phyloP scores from a whole-genome alignment of 1,140 invertebrate genomes.

The Hylaeus anthracinus region DNA sequence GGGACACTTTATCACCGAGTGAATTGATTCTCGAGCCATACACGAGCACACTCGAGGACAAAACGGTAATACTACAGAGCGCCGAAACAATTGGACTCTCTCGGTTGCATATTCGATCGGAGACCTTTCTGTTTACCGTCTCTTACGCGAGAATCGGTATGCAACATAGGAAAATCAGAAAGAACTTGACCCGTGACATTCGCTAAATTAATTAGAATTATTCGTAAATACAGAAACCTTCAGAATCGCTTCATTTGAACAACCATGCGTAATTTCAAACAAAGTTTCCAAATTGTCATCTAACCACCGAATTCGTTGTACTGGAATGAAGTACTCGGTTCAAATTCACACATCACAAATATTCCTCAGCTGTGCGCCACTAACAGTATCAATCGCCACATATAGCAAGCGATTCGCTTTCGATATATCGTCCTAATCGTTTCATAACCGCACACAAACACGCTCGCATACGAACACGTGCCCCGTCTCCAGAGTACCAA shows the following conservation, averaged over 20 bases:
- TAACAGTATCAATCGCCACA: neutral
- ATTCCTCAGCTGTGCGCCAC: neutral
- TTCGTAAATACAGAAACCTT: no score
- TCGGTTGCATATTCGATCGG: neutral
- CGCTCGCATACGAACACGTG: neutral
- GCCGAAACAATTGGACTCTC: conserved; percentile 19
- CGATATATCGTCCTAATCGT: neutral
- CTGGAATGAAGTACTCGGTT: no score
- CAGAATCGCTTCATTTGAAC: no score
- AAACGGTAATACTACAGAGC: conserved; percentile 30
- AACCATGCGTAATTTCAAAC: no score
- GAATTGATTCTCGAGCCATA: conserved; percentile 44
- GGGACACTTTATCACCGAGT: conserved; percentile 41
- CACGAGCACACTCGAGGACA: conserved; percentile 40
- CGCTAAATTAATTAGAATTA: no score
- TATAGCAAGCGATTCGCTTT: conserved; percentile 22
- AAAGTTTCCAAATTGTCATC: no score
- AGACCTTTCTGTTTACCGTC: neutral
- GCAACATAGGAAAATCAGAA: neutral
- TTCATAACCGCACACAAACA: neutral
- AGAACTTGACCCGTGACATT: neutral
- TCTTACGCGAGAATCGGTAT: conserved; percentile 3
- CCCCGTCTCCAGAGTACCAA: conserved; percentile 5
- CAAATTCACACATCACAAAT: no score
- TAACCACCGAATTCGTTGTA: no score